A percentile compares a stretch with the other conserved stretches of the same genome.
Evolutionary conservation across 2,113 vertebrate species (phyloP).

Genomic region (Cryptomyrus ogoouensis): DNA sequence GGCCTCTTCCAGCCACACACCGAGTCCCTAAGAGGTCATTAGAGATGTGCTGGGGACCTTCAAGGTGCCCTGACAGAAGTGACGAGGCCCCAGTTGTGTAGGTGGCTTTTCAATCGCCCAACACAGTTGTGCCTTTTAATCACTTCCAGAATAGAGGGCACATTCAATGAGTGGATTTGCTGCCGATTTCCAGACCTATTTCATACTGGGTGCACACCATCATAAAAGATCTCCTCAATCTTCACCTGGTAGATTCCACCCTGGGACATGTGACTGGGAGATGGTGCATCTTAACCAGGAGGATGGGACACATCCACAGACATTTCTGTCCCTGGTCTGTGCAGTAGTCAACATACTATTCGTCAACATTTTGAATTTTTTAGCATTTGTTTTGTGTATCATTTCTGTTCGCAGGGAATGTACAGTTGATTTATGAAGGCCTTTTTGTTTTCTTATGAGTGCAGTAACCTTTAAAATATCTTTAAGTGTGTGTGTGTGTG

Average conservation of each 20-base stretch:
- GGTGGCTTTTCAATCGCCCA: background rate
- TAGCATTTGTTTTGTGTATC: background rate
- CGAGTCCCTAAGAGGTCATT: slow-evolving; percentile 50
- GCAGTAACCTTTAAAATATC: background rate
- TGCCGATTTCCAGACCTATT: background rate
- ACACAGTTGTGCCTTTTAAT: slow-evolving; percentile 8
- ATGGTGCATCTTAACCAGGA: background rate
- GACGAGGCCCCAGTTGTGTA: background rate
- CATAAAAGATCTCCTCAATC: background rate
- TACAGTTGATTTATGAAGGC: background rate
- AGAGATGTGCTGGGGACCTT: slow-evolving; percentile 50
- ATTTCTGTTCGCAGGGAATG: background rate
- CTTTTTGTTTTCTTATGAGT: background rate
- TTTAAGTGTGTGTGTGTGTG: background rate
- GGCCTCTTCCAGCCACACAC: slow-evolving; percentile 55
- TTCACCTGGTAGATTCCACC: background rate
- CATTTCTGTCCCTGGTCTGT: background rate
- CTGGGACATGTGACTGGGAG: background rate
- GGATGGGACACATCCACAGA: background rate
- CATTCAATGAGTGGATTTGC: background rate
- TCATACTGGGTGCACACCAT: slow-evolving; percentile 18
- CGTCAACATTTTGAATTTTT: background rate
- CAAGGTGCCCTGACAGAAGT: slow-evolving; percentile 26
- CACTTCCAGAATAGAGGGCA: background rate
- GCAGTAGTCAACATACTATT: background rate